Base-by-base conservation (phyloP, 2,888 invertebrate species). In the Andrena chrysosceles region DNA sequence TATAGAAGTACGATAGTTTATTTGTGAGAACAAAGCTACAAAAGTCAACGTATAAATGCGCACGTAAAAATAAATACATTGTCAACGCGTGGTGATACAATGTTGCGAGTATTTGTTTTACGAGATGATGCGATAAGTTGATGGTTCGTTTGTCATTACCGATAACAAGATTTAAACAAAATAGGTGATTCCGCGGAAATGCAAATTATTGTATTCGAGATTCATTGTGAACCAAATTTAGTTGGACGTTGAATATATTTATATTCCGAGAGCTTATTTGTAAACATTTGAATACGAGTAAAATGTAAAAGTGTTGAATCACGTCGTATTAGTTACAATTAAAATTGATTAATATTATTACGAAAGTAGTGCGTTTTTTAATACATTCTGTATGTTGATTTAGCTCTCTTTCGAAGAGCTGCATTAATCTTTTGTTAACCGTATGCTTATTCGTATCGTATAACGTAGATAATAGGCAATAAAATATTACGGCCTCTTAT, bases 21-120 rank as follows among this genome's bases (percentile, higher is more conserved):
- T 69, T 66, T 60, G 42, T n/a, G 70, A 64, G 72, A 83, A 77
- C 72, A 78, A 72, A 33, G 71, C 68, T 82, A 67, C 62, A 83
- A 72, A 72, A 68, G 2, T 72, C 69, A 71, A 52, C 23, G 31
- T 71, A 77, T 77, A 83, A 83, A 82, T 82, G 67, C 70, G 67
- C 62, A 13, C 42, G 31, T 56, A 62, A 71, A 75, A 75, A 59
- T 81, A 70, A 26, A 60, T 70, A 52, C 73, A 74, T 60, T 81
- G 35, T 72, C 63, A 68, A 64, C 7, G 48, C 10, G 48, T 62
- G 29, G 62, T 48, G 20, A 52, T 52, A 73, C 52, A 69, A 59
- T 64, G 59, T 70, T 66, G 42, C 59, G 26, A 63, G 10, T 66
- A 33, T 48, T 48, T 54, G 72, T 72, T 56, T 68, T 68, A 72